A percentile compares a stretch with the other conserved stretches of the same genome.
Evolutionary conservation across 2,797 vertebrate genomes (phyloP).

Genomic region (Zenarchopterus dispar): DNA sequence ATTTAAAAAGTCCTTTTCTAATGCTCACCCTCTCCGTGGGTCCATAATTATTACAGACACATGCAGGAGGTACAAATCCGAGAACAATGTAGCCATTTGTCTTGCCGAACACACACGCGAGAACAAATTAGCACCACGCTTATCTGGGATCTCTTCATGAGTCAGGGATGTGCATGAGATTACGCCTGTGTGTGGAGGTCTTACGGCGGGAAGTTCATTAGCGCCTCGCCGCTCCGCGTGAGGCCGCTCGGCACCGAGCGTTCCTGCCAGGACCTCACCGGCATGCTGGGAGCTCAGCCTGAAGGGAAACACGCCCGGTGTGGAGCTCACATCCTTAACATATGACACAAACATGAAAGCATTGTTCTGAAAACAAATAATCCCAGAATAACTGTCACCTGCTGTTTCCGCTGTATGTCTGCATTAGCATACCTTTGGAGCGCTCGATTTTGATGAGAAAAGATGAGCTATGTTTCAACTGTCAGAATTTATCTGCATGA

Average conservation of each 20-base stretch:
- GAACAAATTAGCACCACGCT: constrained; percentile 49
- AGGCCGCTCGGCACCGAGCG: constrained; percentile 25
- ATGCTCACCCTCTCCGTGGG: constrained; percentile 68
- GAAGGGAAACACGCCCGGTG: constrained; percentile 43
- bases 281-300: constrained; percentile 60
- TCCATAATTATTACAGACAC: constrained; percentile 75
- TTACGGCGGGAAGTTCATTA: constrained; percentile 66
- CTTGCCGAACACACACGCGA: constrained; percentile 32
- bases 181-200: constrained; percentile 21
- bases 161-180: constrained; percentile 42
- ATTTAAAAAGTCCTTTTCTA: constrained; percentile 46
- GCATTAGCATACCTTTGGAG: no score
- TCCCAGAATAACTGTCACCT: constrained; percentile 11
- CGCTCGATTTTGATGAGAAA: constrained; percentile 9
- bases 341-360: constrained; percentile 12
- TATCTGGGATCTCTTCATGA: constrained; percentile 47
- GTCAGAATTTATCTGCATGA: constrained; percentile 32
- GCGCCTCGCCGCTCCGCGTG: constrained; percentile 34
- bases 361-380: constrained; percentile 42
- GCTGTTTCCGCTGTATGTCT: constrained; percentile 10
- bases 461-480: constrained; percentile 30
- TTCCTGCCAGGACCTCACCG: constrained; percentile 33
- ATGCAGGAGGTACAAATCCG: constrained; percentile 62
- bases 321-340: constrained; percentile 14
- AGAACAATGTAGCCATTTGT: constrained; percentile 70